Base-by-base conservation (phyloP, 2,888 invertebrate genomes). In the Hypselothyrea guttata region DNA sequence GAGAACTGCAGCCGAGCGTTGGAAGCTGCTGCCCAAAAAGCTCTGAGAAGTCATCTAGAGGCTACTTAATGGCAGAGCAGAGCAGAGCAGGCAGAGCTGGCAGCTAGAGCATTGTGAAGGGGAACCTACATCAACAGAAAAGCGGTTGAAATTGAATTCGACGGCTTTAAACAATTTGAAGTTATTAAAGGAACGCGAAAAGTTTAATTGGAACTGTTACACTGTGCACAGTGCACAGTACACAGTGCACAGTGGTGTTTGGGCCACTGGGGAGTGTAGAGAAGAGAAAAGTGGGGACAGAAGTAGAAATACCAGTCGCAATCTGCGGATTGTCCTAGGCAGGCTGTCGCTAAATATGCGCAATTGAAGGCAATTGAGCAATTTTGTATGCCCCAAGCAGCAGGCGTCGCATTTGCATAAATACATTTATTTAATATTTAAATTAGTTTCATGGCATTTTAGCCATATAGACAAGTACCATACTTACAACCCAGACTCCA, bases 401-500 rank as follows among this genome's bases (percentile, higher is more conserved):
- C 64, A 56, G 59, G 49, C 55, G 49, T 47, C 42, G 51, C 71
- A 83, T 86, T 84, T 64, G 73, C 73, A 81, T 82, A 82, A 86
- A 78, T 84, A 72, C 73, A 69, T 72, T 75, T 84, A 78, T 83
- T 83, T 75, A 84, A 75, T 82, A 83, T 78, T 82, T 75, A 83
- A 86, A 84, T 84, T 71, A 75, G 78, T 67, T 75, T 59, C 65
- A 59, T 65, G 40, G 48, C 52, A 53, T 59, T 56, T 45, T 52
- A 75, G 61, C 44, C 78, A 70, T 77, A 71, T 77, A 81, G 54
- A 69, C 59, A 46, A 44, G 52, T 55, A 46, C 16, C 16, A 18
- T 7, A 1, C 46, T 9, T 12, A n/a, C n/a, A n/a, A n/a, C n/a
- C 22, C 22, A 22, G 22, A 4, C 2, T 5, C 3, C 40, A 18